Percentiles rank a stretch among this genome's conserved stretches.
Evolutionary conservation across 1,140 invertebrate species (phyloP).

Genomic region (Elymnias hypermnestra): DNA sequence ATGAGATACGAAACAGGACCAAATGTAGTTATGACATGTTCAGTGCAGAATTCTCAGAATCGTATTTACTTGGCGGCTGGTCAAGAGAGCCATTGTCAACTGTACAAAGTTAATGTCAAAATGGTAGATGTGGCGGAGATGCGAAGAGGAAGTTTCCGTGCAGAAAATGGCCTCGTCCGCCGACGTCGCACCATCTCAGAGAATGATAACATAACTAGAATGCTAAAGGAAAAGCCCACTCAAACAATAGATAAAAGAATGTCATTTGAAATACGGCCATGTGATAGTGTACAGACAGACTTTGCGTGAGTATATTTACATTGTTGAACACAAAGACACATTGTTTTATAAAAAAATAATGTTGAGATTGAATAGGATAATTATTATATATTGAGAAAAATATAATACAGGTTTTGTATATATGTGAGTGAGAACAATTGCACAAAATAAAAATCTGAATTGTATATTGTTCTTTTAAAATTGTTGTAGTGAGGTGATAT

Average conservation of each 20-base stretch:
- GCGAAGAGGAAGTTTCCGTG: conserved; percentile 67
- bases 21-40: conserved; percentile 94
- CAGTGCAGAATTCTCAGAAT: conserved; percentile 76
- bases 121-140: conserved; percentile 75
- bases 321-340: not conserved
- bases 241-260: conserved; percentile 78
- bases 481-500: no score
- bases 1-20: conserved; percentile 91
- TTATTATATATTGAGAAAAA: no score
- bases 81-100: conserved; percentile 93
- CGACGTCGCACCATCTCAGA: conserved; percentile 59
- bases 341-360: not conserved
- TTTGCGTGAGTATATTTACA: conserved; percentile 76
- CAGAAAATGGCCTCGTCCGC: conserved; percentile 67
- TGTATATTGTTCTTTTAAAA: no score
- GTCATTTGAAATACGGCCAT: conserved; percentile 83
- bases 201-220: conserved; percentile 66
- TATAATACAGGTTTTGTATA: no score
- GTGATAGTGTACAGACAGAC: conserved; percentile 88
- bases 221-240: conserved; percentile 66
- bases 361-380: no score
- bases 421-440: no score
- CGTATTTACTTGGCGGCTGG: conserved; percentile 90
- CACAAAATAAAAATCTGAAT: no score
- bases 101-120: conserved; percentile 88